These are phyloP conservation scores for Achlya flavicornis DNA, from an alignment of 2,888 invertebrate species.

Conservation along the genomic window DNA sequence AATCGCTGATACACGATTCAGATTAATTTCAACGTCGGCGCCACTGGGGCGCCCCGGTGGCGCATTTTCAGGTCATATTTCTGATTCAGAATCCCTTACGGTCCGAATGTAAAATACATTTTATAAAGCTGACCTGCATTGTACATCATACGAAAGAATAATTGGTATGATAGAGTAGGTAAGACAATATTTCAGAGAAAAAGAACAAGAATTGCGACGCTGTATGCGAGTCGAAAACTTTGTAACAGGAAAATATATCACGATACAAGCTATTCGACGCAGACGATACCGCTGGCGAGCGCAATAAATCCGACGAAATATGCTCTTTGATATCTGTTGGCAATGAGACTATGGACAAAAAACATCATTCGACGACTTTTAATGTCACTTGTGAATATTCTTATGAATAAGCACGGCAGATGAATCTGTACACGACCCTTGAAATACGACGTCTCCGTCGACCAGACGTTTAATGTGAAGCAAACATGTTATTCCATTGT, in stretches of 20 bases:
- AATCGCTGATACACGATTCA: conserved; percentile 62
- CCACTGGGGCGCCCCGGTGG: conserved; percentile 50
- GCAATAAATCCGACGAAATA: conserved; percentile 69
- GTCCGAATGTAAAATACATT: conserved; percentile 43
- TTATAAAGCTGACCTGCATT: conserved; percentile 21
- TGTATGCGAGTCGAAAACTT: conserved; percentile 36
- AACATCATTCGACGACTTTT: conserved; percentile 71
- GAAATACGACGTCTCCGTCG: conserved; percentile 71
- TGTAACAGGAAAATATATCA: conserved; percentile 56
- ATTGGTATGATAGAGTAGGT: conserved; percentile 12
- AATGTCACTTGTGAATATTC: conserved; percentile 73
- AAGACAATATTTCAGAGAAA: conserved; percentile 6
- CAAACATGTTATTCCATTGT: conserved; percentile 61
- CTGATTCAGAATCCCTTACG: conserved; percentile 69
- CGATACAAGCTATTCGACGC: conserved; percentile 53
- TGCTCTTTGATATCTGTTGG: conserved; percentile 68
- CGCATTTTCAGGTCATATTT: conserved; percentile 64
- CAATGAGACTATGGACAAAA: conserved; percentile 66
- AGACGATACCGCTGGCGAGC: conserved; percentile 50
- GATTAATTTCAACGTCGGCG: conserved; percentile 65
- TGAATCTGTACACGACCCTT: conserved; percentile 79
- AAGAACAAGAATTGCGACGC: conserved; percentile 38
- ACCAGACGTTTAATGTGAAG: conserved; percentile 62
- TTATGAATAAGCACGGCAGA: conserved; percentile 72
- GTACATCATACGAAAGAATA: conserved; percentile 15